Evolutionary conservation across 1,140 invertebrate species (phyloP), one percentile per base, ranked within the genome.

Genomic region (Drosophila chauvacae): DNA sequence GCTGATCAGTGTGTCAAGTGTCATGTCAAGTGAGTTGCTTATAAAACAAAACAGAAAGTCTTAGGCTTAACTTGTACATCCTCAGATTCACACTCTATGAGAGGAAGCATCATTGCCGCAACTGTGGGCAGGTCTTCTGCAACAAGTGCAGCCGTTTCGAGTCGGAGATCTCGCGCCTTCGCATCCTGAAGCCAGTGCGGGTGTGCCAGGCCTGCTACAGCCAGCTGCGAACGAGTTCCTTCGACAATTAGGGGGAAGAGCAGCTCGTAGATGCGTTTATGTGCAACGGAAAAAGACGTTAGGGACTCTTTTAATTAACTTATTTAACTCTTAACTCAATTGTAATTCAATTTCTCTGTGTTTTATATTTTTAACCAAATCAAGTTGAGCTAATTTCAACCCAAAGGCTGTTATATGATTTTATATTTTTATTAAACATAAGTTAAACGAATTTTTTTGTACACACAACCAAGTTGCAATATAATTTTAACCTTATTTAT

Each of bases 61-160:
- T 5, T 4, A 10, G 33, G 1, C 6, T 3, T n/a, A 5, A 35
- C 3, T 2, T 26, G 7, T 23, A 7, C 4, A 10, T 23, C 62
- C 62, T 39, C 26, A 93, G 96, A 80, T 99, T 99, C 93, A 98
- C 97, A 51, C 95, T 99, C 37, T 96, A 98, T 61, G 98, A 99
- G 94, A 94, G 98, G n/a, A 95, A 96, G 77, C 98, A 99, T 94
- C 98, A 99, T 93, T 99, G 98, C 93, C 95, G 98, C 39, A 98
- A 99, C 93, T 99, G 98, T 94, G 98, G 98, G 39, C 96, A 97
- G 91, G 96, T 99, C 30, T 99, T 99, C 93, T 99, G 98, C 94
- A 98, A 98, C 13, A 98, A 96, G 90, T 99, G 98, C 93, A 98
- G 97, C 91, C 95, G 96, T 75, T 99, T 98, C 94, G 97, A 98